phyloP scores from a whole-genome alignment of 2,113 vertebrate genomes.

The Salvelinus sp. region DNA sequence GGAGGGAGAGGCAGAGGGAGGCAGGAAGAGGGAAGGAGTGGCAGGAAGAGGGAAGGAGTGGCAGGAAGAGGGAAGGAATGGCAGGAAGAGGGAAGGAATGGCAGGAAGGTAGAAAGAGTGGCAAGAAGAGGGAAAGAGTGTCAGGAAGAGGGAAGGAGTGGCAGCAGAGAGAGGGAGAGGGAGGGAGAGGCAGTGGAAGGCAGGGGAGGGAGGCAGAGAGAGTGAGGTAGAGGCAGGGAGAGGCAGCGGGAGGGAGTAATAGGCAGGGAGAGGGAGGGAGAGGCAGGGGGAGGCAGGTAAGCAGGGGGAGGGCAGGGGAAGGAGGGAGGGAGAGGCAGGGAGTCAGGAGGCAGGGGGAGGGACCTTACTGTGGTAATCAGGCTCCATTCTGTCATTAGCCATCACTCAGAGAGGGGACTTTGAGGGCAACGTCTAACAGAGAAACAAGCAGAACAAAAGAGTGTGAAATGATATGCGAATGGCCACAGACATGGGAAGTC shows the following conservation, averaged over 20 bases:
- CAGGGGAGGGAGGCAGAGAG: too few relatives aligned
- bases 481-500: constrained; percentile 59
- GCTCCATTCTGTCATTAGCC: constrained; percentile 55
- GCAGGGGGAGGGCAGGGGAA: too few relatives aligned
- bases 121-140: neutral
- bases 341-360: constrained; percentile 5
- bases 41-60: neutral
- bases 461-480: constrained; percentile 63
- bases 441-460: constrained; percentile 61
- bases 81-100: too few relatives aligned
- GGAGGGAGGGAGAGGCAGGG: neutral
- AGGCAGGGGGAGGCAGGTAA: neutral
- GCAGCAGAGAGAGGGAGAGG: too few relatives aligned
- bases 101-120: neutral
- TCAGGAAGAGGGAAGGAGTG: too few relatives aligned
- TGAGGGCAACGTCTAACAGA: constrained; percentile 51
- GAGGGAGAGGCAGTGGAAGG: too few relatives aligned
- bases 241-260: too few relatives aligned
- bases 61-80: neutral
- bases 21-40: neutral
- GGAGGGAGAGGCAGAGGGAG: too few relatives aligned
- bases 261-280: too few relatives aligned
- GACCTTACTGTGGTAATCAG: constrained; percentile 57
- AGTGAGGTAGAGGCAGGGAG: too few relatives aligned
- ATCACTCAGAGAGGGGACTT: constrained; percentile 27